phyloP scores from a whole-genome alignment of 2,797 vertebrate genomes.

The Paguma larvata region DNA sequence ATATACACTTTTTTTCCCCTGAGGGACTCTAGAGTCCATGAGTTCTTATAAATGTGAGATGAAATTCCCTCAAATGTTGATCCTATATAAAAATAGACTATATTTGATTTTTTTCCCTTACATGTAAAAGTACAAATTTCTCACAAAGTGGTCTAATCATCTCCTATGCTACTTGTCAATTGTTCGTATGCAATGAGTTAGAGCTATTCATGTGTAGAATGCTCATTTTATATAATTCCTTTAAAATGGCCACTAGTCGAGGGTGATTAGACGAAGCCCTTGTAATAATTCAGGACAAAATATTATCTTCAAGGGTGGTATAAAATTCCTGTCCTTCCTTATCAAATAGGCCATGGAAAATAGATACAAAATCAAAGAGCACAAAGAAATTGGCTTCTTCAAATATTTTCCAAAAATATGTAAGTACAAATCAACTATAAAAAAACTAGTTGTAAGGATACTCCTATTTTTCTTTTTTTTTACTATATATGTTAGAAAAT shows the following conservation, averaged over 20 bases:
- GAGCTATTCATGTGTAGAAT: neutral
- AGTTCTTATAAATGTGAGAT: constrained; percentile 36
- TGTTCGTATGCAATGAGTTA: neutral
- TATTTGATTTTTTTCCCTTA: neutral
- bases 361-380: neutral
- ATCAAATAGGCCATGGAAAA: neutral
- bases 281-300: constrained; percentile 2
- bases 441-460: neutral
- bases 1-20: neutral
- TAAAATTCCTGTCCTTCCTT: neutral
- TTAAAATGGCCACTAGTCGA: neutral
- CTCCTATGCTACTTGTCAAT: neutral
- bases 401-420: constrained; percentile 37
- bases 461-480: neutral
- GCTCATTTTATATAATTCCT: neutral
- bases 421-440: neutral
- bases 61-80: constrained; percentile 15
- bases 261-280: neutral
- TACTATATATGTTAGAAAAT: neutral
- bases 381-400: neutral
- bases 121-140: neutral
- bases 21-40: neutral
- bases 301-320: neutral
- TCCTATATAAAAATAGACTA: neutral
- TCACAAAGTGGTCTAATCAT: neutral